phyloP scores from a whole-genome alignment of 2,888 invertebrate species.

The Brassicogethes aeneus region DNA sequence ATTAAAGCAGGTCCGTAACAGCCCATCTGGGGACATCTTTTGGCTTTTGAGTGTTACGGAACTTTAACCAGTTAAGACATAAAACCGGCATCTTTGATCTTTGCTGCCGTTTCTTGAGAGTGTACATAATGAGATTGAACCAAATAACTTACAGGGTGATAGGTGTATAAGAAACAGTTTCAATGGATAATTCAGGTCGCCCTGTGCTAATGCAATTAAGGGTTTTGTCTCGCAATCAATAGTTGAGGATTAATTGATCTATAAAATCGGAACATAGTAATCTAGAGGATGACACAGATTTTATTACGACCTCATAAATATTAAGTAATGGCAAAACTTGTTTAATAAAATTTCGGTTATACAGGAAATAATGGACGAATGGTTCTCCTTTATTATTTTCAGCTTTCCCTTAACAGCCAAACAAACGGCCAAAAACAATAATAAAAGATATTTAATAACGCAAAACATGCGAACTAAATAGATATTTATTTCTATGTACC shows the following conservation, averaged over 20 bases:
- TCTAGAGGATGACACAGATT: neutral
- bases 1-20: conserved; percentile 8
- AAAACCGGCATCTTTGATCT: too few relatives aligned
- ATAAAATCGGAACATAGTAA: neutral
- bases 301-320: neutral
- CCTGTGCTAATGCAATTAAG: too few relatives aligned
- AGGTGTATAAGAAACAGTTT: too few relatives aligned
- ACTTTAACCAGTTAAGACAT: too few relatives aligned
- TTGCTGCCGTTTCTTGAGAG: too few relatives aligned
- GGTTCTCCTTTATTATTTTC: neutral
- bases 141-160: too few relatives aligned
- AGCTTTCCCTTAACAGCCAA: neutral
- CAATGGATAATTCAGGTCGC: too few relatives aligned
- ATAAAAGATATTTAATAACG: too few relatives aligned
- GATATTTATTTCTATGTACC: too few relatives aligned
- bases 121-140: too few relatives aligned
- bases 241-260: neutral
- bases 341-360: neutral
- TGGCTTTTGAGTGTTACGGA: neutral
- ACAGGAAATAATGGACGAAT: neutral
- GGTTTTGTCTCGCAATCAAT: neutral
- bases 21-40: neutral
- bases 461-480: too few relatives aligned
- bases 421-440: too few relatives aligned
- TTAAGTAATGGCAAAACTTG: neutral